These are phyloP conservation scores for Lampris megalopsis DNA, from an alignment of 2,113 vertebrate genomes.

Conservation along the genomic window DNA sequence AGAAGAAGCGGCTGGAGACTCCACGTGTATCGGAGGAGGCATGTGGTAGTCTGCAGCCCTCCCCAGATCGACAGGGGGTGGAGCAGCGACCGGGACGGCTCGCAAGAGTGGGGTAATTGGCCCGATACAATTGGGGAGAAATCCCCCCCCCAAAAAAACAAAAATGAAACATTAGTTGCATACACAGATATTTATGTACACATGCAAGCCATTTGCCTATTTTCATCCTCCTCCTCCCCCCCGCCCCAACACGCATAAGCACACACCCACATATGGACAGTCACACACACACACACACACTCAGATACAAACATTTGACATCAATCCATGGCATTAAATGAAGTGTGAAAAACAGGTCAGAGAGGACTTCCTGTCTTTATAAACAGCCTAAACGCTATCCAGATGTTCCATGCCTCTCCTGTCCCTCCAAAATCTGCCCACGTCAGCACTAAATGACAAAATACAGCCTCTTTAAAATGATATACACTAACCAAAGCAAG, in stretches of 20 bases:
- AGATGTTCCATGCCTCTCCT: slow-evolving; percentile 75
- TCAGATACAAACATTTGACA: slow-evolving; percentile 62
- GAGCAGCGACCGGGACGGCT: no score
- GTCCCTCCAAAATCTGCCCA: slow-evolving; percentile 70
- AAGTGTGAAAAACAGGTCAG: slow-evolving; percentile 81
- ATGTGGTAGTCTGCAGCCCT: no score
- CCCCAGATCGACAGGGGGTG: no score
- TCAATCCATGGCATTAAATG: slow-evolving; percentile 77
- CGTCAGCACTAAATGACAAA: slow-evolving; percentile 76
- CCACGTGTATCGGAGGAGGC: no score
- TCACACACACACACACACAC: slow-evolving; percentile 19
- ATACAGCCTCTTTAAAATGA: slow-evolving; percentile 79
- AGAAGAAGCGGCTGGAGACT: no score
- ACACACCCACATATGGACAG: neutral
- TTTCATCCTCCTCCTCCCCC: neutral
- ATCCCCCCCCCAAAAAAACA: no score
- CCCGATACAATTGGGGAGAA: no score
- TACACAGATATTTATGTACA: neutral
- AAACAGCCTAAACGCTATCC: slow-evolving; percentile 78
- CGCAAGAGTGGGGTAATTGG: no score
- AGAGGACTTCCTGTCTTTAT: slow-evolving; percentile 79
- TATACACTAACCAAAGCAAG: slow-evolving; percentile 70
- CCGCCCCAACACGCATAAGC: neutral
- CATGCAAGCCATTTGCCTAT: no score
- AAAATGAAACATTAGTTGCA: neutral